These are phyloP conservation scores for Charaxes varanes DNA, from an alignment of 1,140 invertebrate species.

Conservation along the genomic window DNA sequence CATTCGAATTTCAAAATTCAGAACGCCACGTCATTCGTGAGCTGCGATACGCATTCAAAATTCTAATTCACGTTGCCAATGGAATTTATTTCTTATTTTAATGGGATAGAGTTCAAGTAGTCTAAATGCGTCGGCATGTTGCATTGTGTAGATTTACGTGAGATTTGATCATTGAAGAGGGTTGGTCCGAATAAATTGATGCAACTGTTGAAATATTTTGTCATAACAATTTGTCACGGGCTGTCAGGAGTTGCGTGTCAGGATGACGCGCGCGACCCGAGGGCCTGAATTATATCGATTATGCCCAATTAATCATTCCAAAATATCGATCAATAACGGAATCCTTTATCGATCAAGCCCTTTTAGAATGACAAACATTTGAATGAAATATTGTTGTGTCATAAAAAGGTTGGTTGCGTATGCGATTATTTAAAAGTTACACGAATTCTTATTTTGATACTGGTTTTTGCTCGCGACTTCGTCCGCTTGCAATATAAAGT, in stretches of 20 bases:
- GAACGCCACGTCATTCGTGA: constrained; percentile 52
- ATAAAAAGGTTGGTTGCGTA: constrained; percentile 5
- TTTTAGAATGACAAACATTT: constrained; percentile 51
- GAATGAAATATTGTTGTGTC: constrained; percentile 32
- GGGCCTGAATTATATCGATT: constrained; percentile 62
- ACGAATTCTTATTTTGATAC: not conserved
- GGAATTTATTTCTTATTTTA: constrained; percentile 11
- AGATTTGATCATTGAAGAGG: constrained; percentile 35
- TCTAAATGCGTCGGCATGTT: constrained; percentile 5
- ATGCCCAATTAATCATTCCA: constrained; percentile 54
- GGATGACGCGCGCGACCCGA: constrained; percentile 39
- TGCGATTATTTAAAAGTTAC: not conserved
- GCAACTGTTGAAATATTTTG: constrained; percentile 73
- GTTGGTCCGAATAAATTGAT: constrained; percentile 43
- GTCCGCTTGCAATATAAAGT: too few relatives aligned
- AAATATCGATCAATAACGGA: constrained; percentile 57
- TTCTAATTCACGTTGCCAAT: constrained; percentile 16
- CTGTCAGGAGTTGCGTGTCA: constrained; percentile 60
- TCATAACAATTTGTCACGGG: constrained; percentile 70
- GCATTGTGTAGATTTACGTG: constrained; percentile 31
- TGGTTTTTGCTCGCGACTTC: too few relatives aligned
- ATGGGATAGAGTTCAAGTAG: constrained; percentile 7
- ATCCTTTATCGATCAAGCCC: constrained; percentile 51
- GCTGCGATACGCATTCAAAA: constrained; percentile 36
- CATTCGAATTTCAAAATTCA: constrained; percentile 53